Evolutionary conservation across 2,797 vertebrate species (phyloP).

Genomic region (Parauchenoglanis ngamensis): DNA sequence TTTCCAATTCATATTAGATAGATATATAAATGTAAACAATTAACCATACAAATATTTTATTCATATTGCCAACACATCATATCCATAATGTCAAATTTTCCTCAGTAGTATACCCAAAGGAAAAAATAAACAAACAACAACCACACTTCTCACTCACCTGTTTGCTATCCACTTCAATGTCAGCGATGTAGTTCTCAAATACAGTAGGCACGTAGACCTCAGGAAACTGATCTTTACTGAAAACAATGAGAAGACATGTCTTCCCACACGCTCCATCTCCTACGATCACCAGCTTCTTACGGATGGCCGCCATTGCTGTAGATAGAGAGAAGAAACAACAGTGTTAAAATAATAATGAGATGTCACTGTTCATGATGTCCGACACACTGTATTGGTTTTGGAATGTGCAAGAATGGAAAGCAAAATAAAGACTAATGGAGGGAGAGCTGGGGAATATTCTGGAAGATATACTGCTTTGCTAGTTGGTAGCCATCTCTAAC

Average conservation of each 20-base stretch:
- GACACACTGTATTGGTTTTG: neutral
- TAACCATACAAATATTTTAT: neutral
- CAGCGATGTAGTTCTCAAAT: slow-evolving; percentile 98
- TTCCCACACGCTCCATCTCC: slow-evolving; percentile 96
- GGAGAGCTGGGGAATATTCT: neutral
- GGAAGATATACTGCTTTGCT: neutral
- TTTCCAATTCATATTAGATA: neutral
- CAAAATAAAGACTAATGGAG: neutral
- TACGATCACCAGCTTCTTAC: slow-evolving; percentile 97
- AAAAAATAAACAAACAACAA: neutral
- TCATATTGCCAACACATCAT: neutral
- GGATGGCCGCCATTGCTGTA: slow-evolving; percentile 89
- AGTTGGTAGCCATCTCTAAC: neutral
- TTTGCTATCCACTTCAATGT: slow-evolving; percentile 96
- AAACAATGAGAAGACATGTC: slow-evolving; percentile 95
- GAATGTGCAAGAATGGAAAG: neutral
- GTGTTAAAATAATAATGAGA: neutral
- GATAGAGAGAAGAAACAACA: slow-evolving; percentile 21
- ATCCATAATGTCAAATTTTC: neutral
- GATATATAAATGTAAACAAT: neutral
- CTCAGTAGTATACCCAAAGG: neutral
- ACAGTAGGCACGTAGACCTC: slow-evolving; percentile 97
- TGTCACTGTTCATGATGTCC: neutral
- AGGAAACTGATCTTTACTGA: slow-evolving; percentile 97
- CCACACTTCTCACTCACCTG: slow-evolving; percentile 76